phyloP scores from a whole-genome alignment of 2,113 vertebrate species.

The Mesembrinibis cayennensis region DNA sequence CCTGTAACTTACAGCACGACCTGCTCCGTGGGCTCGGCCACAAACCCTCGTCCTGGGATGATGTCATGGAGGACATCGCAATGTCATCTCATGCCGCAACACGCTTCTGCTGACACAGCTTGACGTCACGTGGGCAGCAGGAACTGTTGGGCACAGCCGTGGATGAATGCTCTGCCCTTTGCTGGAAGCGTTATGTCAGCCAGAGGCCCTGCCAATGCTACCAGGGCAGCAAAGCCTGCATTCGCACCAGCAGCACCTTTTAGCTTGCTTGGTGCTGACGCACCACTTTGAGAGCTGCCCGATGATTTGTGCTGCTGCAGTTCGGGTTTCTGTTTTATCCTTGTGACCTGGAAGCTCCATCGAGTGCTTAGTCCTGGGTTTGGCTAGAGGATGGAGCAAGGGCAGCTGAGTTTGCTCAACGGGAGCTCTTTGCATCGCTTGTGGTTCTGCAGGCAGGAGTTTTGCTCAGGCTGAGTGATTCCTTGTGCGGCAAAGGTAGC shows the following conservation, averaged over 20 bases:
- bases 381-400: background rate
- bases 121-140: background rate
- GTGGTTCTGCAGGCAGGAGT: background rate
- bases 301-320: background rate
- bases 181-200: background rate
- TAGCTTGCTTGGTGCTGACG: background rate
- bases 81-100: background rate
- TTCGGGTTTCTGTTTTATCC: background rate
- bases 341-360: background rate
- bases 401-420: background rate
- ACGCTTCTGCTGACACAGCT: slow-evolving; percentile 36
- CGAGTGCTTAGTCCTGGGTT: background rate
- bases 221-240: background rate
- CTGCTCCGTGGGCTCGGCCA: background rate
- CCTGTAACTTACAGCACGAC: background rate
- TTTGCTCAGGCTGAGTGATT: background rate
- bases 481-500: fast-evolving
- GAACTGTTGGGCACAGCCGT: background rate
- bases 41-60: background rate
- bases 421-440: fast-evolving
- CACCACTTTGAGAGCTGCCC: background rate
- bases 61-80: background rate
- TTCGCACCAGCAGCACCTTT: background rate
- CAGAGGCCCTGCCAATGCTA: background rate
- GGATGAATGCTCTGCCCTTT: background rate